Base-by-base conservation (phyloP, 2,113 vertebrate species). In the Alethe castanea region DNA sequence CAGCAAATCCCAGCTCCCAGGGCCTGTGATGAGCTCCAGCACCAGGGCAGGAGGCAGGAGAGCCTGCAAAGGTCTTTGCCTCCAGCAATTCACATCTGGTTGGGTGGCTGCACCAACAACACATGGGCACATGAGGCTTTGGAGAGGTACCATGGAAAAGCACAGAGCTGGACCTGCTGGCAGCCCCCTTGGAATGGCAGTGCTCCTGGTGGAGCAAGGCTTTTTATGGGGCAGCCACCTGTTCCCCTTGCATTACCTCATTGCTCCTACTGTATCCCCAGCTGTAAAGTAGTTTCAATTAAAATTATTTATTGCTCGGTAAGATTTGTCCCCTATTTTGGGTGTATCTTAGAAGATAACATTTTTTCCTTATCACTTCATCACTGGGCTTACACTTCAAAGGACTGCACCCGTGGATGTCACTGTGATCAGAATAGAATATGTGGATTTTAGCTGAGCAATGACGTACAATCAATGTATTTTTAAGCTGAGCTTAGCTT, bases 401-500 rank as follows among this genome's bases (percentile, higher is more conserved):
- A 82, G 64, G n/a, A 3, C 38, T 36, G 5, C 20, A 64, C 22
- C 25, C 52, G 14, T 44, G 67, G 56, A 62, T 82, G 79, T 92
- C 48, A 52, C 60, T 84, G 72, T 52, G 76, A 93, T 91, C 90
- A 86, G 85, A 85, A 81, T 16, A 76, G 47, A 40, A 17, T 35
- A 23, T 70, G 47, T 90, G 59, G 87, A 56, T 86, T 96, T 93
- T 78, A 74, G 71, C 74, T 88, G 79, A 93, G 70, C 65, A 66
- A 23, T 90, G 81, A 52, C 5, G 8, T 79, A 86, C 70, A 66
- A 72, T 65, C 69, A 17, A 52, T 60, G 74, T 87, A 56, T 91
- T 94, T 94, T 92, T 86, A 91, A 86, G 69, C 74, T 74, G 64
- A n/a, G 69, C 38, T 94, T 91, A 70, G 86, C 81, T 74, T 86